These are phyloP conservation scores for Leguminivora glycinivorella DNA, from an alignment of 1,140 invertebrate genomes.

Conservation along the genomic window DNA sequence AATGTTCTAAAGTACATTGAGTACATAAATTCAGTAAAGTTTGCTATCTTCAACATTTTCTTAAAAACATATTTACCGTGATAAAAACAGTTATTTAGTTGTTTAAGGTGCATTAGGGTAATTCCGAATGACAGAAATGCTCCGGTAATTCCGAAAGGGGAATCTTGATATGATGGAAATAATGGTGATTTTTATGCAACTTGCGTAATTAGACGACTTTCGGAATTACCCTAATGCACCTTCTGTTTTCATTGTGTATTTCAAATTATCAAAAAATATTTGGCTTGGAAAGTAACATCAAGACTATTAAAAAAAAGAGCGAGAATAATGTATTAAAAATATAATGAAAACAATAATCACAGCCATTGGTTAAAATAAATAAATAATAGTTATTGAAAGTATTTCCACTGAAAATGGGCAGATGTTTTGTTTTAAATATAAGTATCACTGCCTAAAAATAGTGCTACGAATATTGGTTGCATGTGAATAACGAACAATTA, in stretches of 20 bases:
- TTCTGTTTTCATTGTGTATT: too few relatives aligned
- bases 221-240: too few relatives aligned
- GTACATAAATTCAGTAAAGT: background rate
- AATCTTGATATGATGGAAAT: too few relatives aligned
- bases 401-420: background rate
- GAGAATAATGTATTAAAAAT: background rate
- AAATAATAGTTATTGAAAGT: background rate
- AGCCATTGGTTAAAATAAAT: background rate
- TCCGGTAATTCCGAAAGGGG: too few relatives aligned
- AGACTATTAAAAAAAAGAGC: too few relatives aligned
- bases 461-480: constrained; percentile 1
- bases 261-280: too few relatives aligned
- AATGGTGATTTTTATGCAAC: too few relatives aligned
- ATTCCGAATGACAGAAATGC: too few relatives aligned
- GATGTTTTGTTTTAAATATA: background rate
- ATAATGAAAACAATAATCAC: background rate
- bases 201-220: too few relatives aligned
- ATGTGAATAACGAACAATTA: constrained; percentile 28
- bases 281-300: too few relatives aligned
- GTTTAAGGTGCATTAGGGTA: too few relatives aligned
- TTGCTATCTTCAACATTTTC: background rate
- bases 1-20: constrained; percentile 8
- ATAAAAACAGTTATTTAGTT: too few relatives aligned
- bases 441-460: background rate
- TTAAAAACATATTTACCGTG: background rate